Conservation (phyloP, 2,113 vertebrate species). For the Perca schrenkii region DNA sequence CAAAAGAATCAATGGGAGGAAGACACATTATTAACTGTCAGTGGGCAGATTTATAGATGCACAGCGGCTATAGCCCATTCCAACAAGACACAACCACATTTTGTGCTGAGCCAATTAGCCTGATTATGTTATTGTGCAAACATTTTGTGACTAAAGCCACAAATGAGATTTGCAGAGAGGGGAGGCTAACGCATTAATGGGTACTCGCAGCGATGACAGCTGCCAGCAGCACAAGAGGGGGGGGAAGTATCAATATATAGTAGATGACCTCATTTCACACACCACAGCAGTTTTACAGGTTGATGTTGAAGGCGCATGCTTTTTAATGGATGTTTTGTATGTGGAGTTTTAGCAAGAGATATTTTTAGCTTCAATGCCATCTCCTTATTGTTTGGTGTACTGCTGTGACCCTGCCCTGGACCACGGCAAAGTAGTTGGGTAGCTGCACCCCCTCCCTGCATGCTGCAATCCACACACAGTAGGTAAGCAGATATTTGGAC, state of each 20-base stretch:
- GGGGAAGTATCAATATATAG: constrained; percentile 27
- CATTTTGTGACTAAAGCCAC: constrained; percentile 32
- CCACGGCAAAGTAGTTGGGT: constrained; percentile 6
- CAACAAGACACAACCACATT: constrained; percentile 23
- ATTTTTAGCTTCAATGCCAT: constrained; percentile 28
- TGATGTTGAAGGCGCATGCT: background rate
- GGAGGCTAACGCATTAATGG: constrained; percentile 41
- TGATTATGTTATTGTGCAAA: constrained; percentile 59
- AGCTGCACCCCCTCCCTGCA: background rate
- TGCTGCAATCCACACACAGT: constrained; percentile 27
- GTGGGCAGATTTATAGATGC: constrained; percentile 61
- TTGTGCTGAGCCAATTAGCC: constrained; percentile 62
- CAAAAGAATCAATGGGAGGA: constrained; percentile 60
- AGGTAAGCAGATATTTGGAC: constrained; percentile 45
- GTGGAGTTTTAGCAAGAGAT: background rate
- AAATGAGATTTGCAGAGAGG: constrained; percentile 38
- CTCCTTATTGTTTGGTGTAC: background rate
- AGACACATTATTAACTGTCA: constrained; percentile 59
- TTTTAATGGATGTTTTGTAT: background rate
- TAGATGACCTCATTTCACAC: constrained; percentile 46
- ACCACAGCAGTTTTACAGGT: constrained; percentile 11
- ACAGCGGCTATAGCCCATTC: constrained; percentile 13
- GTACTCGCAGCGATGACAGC: constrained; percentile 30
- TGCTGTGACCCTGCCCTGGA: constrained; percentile 27
- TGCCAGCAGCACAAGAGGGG: constrained; percentile 12